Conservation (phyloP, 2,113 vertebrate genomes). For the Spea multiplicata region DNA sequence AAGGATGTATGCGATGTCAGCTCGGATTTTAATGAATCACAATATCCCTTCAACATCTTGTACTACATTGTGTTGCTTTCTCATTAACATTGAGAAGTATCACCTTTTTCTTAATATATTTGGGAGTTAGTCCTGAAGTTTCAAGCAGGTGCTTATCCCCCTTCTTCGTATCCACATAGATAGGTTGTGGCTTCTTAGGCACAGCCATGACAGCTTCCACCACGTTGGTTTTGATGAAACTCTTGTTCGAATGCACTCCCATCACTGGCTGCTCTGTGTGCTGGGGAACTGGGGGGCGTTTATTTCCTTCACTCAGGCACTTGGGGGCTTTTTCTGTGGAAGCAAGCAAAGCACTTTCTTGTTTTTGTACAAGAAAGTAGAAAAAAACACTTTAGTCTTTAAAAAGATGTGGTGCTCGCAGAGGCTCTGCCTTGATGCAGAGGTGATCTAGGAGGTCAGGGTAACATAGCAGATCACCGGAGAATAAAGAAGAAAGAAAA, state of each 20-base stretch:
- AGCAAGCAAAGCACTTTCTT: slow-evolving; percentile 51
- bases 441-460: no score
- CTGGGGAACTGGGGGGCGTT: slow-evolving; percentile 71
- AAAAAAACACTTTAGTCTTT: background rate
- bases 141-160: slow-evolving; percentile 86
- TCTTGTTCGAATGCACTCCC: slow-evolving; percentile 72
- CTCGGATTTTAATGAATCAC: no score
- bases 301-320: slow-evolving; percentile 49
- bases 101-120: slow-evolving; percentile 89
- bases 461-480: no score
- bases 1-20: no score
- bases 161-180: slow-evolving; percentile 72
- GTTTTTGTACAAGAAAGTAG: slow-evolving; percentile 39
- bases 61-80: no score
- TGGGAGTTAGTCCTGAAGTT: slow-evolving; percentile 85
- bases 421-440: no score
- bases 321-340: slow-evolving; percentile 66
- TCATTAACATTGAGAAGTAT: slow-evolving; percentile 12
- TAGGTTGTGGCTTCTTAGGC: slow-evolving; percentile 71
- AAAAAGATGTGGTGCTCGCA: no score
- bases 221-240: slow-evolving; percentile 74
- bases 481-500: no score
- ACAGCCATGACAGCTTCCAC: slow-evolving; percentile 66
- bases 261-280: slow-evolving; percentile 73
- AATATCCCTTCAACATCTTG: no score